phyloP scores from a whole-genome alignment of 2,888 invertebrate species.

The Mesochorus sp. region DNA sequence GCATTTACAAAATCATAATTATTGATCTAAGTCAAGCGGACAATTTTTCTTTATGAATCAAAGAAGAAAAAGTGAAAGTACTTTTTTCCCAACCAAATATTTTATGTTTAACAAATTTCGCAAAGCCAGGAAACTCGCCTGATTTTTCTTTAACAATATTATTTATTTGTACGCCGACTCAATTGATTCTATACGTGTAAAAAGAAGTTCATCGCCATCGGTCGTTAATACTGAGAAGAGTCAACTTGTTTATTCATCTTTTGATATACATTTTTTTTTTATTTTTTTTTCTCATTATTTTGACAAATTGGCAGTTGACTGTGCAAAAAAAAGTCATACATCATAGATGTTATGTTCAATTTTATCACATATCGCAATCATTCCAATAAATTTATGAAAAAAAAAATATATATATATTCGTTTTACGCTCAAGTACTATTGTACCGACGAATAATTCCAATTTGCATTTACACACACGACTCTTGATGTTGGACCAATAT shows the following conservation, averaged over 20 bases:
- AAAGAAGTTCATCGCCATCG: neutral
- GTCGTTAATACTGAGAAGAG: slow-evolving; percentile 15
- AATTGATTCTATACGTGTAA: slow-evolving; percentile 33
- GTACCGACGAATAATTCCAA: slow-evolving; percentile 35
- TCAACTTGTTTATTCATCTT: neutral
- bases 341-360: slow-evolving; percentile 43
- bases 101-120: neutral
- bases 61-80: neutral
- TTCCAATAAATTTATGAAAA: slow-evolving; percentile 59
- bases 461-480: slow-evolving; percentile 46
- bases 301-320: slow-evolving; percentile 43
- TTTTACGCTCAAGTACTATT: slow-evolving; percentile 23
- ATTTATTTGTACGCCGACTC: slow-evolving; percentile 19
- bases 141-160: no score
- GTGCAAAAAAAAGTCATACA: slow-evolving; percentile 34
- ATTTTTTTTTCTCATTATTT: slow-evolving; percentile 33
- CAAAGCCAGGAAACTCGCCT: neutral
- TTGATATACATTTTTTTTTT: neutral
- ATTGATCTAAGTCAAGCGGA: slow-evolving; percentile 16
- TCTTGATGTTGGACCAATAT: slow-evolving; percentile 17
- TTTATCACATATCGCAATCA: slow-evolving; percentile 62
- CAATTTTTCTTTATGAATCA: slow-evolving; percentile 11
- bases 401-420: no score
- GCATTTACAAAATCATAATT: slow-evolving; percentile 2
- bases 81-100: neutral